Percentiles rank a stretch among this genome's conserved stretches.
Conservation (phyloP, 35 echinoderm and acorn worm genomes). For the Anneissia japonica region DNA sequence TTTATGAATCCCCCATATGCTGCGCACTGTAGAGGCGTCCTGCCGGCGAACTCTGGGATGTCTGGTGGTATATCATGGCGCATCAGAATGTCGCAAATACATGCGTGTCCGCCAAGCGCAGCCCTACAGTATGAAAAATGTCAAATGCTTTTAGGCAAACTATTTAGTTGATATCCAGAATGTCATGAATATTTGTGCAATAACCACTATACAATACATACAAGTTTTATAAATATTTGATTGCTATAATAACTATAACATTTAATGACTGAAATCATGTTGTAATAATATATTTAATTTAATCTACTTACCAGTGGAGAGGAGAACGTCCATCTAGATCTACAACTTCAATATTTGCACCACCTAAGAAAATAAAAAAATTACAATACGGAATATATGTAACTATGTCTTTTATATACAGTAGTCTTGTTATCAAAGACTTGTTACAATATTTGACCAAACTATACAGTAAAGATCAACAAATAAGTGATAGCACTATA, state of each 20-base stretch:
- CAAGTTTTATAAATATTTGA: neutral
- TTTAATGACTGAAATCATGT: neutral
- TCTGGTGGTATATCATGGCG: conserved; percentile 67
- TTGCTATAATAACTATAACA: neutral
- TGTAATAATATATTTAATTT: neutral
- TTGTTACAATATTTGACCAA: too few relatives aligned
- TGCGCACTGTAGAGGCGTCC: conserved; percentile 95
- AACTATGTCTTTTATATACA: too few relatives aligned
- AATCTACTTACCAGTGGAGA: conserved; percentile 77
- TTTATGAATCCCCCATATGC: conserved; percentile 91
- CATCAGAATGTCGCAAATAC: conserved; percentile 55
- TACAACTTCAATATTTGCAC: conserved; percentile 65
- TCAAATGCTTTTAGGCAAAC: neutral
- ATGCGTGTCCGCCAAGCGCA: conserved; percentile 77
- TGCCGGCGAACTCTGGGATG: conserved; percentile 68
- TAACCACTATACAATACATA: too few relatives aligned
- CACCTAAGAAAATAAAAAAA: conserved; percentile 42
- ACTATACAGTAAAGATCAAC: too few relatives aligned
- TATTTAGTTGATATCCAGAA: too few relatives aligned
- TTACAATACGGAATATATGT: too few relatives aligned
- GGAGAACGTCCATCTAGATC: conserved; percentile 93
- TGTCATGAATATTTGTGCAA: too few relatives aligned
- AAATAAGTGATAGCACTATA: too few relatives aligned
- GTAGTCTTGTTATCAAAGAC: too few relatives aligned
- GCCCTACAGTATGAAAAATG: conserved; percentile 46